Conservation (phyloP, 1,140 invertebrate genomes). For the silkworm (Bombyx mori) region ASM3026992v2 NC_085109.1:9526501-9527000, state of each 20-base stretch:
- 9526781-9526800: not conserved
- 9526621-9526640: constrained; percentile 63
- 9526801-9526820: not conserved
- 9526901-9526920: not conserved
- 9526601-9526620: constrained; percentile 41
- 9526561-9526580: too few relatives aligned
- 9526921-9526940: too few relatives aligned
- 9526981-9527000: too few relatives aligned
- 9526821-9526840: too few relatives aligned
- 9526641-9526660: constrained; percentile 64
- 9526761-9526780: not conserved
- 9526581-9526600: not conserved
- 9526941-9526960: too few relatives aligned
- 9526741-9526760: constrained; percentile 20
- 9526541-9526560: too few relatives aligned
- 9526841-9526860: too few relatives aligned
- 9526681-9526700: constrained; percentile 46
- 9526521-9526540: too few relatives aligned
- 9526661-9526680: constrained; percentile 64
- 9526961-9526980: too few relatives aligned
- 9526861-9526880: too few relatives aligned
- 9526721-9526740: constrained; percentile 23
- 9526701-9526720: constrained; percentile 28
- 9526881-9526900: too few relatives aligned
- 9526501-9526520: too few relatives aligned